Percentiles rank a stretch among this genome's conserved stretches.
Conservation (phyloP, 2,888 invertebrate species). For the Melinaea menophilus region DNA sequence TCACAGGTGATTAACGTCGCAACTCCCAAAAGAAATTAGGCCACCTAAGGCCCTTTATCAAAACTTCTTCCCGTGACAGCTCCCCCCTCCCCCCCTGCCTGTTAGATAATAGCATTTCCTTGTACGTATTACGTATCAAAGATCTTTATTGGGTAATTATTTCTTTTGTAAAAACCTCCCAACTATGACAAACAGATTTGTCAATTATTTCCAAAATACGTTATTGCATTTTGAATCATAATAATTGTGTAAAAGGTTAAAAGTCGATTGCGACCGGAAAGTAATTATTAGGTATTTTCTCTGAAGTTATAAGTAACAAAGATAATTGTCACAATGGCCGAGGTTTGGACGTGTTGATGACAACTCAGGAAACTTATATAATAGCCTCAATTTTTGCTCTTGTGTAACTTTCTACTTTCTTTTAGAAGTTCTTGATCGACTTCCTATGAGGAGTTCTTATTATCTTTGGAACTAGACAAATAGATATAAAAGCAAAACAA, state of each 20-base stretch:
- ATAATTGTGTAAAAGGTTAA: constrained; percentile 4
- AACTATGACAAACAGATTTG: constrained; percentile 50
- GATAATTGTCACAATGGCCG: constrained; percentile 33
- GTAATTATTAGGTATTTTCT: constrained; percentile 30
- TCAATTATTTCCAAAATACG: constrained; percentile 27
- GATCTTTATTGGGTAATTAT: constrained; percentile 49
- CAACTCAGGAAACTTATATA: constrained; percentile 36
- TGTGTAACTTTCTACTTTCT: constrained; percentile 13
- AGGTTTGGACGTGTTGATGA: constrained; percentile 34
- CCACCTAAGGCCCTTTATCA: constrained; percentile 27
- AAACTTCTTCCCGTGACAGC: constrained; percentile 33
- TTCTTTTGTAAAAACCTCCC: constrained; percentile 39
- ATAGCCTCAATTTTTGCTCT: constrained; percentile 29
- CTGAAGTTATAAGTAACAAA: constrained; percentile 28
- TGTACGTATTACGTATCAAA: constrained; percentile 43
- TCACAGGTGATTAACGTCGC: constrained; percentile 21
- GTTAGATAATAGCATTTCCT: constrained; percentile 41
- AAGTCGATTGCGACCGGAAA: neutral
- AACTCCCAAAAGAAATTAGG: constrained; percentile 29
- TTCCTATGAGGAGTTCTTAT: constrained; percentile 8
- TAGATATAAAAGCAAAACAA: neutral
- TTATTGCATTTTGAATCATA: constrained; percentile 13
- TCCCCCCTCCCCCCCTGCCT: constrained; percentile 22
- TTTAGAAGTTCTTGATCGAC: constrained; percentile 3
- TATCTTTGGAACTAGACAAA: neutral